Conservation (phyloP, 2,888 invertebrate genomes). For the Tribolium freemani region DNA sequence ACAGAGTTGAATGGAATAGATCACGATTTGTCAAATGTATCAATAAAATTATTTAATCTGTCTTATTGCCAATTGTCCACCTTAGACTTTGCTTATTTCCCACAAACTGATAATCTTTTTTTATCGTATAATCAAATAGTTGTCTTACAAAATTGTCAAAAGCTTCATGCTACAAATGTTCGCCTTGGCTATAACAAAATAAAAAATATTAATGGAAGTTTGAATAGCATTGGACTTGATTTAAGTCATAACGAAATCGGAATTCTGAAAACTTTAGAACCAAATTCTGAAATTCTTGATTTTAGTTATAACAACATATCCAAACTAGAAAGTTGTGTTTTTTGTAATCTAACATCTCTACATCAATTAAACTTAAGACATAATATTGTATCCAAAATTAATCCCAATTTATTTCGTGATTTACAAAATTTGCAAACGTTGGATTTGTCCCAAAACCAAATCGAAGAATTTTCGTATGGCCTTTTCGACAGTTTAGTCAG, state of each 20-base stretch:
- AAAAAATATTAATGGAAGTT: background rate
- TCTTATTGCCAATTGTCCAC: background rate
- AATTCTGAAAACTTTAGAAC: background rate
- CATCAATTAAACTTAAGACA: background rate
- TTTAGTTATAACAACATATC: constrained; percentile 1
- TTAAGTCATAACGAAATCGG: background rate
- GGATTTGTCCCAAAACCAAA: background rate
- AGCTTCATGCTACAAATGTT: background rate
- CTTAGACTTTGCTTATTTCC: background rate
- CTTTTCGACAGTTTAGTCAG: background rate
- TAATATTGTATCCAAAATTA: background rate
- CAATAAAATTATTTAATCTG: background rate
- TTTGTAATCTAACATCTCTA: background rate
- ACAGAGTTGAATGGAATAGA: background rate
- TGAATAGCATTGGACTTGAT: background rate
- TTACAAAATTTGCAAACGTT: background rate
- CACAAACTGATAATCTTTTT: background rate
- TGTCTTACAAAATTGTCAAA: background rate
- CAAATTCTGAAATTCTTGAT: background rate
- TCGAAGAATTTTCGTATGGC: background rate
- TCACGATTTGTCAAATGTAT: background rate
- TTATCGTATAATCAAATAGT: background rate
- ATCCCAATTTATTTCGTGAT: background rate
- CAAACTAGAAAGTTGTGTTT: background rate
- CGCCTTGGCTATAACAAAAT: background rate